A percentile compares a stretch with the other conserved stretches of the same genome.
Evolutionary conservation across 1,140 invertebrate species (phyloP).

Genomic region (Cecropterus lyciades): DNA sequence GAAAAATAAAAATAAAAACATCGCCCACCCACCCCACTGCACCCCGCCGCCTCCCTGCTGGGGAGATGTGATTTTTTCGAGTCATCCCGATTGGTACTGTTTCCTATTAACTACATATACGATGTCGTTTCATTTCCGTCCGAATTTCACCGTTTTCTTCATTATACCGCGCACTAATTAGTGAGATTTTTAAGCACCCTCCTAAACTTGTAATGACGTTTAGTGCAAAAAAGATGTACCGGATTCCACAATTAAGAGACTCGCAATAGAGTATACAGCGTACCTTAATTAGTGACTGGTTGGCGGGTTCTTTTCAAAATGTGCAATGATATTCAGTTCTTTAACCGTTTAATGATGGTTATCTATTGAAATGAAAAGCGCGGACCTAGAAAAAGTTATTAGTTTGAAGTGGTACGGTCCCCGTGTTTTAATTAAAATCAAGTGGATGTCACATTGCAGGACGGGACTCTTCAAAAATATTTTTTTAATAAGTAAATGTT

Average conservation of each 20-base stretch:
- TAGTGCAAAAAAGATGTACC: conserved; percentile 30
- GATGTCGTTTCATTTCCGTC: conserved; percentile 28
- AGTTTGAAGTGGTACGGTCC: conserved; percentile 7
- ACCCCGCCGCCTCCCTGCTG: conserved; percentile 40
- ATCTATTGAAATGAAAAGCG: conserved; percentile 11
- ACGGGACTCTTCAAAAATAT: background rate
- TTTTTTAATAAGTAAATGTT: background rate
- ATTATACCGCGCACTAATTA: conserved; percentile 28
- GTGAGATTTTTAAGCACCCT: conserved; percentile 27
- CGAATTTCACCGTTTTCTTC: conserved; percentile 15
- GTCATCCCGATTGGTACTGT: conserved; percentile 63
- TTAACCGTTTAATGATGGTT: conserved; percentile 14
- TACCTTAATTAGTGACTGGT: conserved; percentile 26
- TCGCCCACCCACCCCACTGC: conserved; percentile 68
- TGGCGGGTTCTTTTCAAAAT: conserved; percentile 18
- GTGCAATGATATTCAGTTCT: conserved; percentile 20
- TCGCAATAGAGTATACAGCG: conserved; percentile 24
- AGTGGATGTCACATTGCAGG: conserved; percentile 1
- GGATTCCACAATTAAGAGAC: conserved; percentile 10
- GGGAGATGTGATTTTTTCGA: conserved; percentile 76
- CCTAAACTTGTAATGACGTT: conserved; percentile 30
- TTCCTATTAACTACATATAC: conserved; percentile 34
- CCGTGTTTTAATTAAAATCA: conserved; percentile 11
- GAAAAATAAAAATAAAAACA: conserved; percentile 78
- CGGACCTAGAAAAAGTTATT: conserved; percentile 18